Evolutionary conservation across 2,113 vertebrate genomes (phyloP).

Genomic region (Seriola aureovittata): DNA sequence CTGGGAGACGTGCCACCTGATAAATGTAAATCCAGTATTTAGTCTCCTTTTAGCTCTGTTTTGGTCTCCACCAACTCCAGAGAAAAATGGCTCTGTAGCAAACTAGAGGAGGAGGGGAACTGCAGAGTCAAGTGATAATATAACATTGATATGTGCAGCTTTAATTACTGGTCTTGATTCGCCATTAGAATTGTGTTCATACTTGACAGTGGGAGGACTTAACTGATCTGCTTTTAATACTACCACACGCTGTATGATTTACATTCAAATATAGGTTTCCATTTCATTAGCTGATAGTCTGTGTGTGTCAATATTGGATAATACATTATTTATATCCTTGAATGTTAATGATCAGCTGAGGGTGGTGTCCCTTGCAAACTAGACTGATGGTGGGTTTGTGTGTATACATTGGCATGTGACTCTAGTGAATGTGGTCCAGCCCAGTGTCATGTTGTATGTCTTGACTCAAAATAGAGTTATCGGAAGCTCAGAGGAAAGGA

Average conservation of each 20-base stretch:
- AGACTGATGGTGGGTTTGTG: neutral
- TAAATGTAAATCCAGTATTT: neutral
- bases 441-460: constrained; percentile 66
- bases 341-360: neutral
- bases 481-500: constrained; percentile 66
- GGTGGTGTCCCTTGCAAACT: neutral
- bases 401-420: constrained; percentile 20
- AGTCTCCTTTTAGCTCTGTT: neutral
- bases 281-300: neutral
- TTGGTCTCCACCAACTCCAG: neutral
- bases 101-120: no score
- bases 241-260: neutral
- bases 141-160: neutral
- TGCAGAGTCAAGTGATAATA: no score
- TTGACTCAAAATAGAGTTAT: constrained; percentile 76
- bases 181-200: neutral
- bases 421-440: constrained; percentile 26
- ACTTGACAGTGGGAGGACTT: no score
- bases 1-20: neutral
- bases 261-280: neutral
- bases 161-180: neutral
- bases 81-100: no score
- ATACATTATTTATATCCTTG: neutral
- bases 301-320: neutral
- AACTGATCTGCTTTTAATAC: neutral